Conservation (phyloP, 1,140 invertebrate species). For the Drosophila malerkotliana region DNA sequence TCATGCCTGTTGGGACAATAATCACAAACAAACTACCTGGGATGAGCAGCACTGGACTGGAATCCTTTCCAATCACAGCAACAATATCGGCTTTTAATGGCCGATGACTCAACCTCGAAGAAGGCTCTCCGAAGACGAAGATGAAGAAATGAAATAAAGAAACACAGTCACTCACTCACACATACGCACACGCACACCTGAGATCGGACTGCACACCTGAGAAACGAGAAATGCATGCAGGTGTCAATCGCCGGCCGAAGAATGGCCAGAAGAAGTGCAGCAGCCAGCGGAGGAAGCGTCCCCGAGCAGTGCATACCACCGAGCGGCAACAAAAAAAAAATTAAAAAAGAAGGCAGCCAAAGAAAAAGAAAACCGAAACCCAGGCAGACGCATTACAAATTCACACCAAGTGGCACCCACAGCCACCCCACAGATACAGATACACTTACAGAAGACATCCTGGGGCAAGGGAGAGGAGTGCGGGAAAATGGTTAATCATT, state of each 20-base stretch:
- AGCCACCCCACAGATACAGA: conserved; percentile 30
- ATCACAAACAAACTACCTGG: conserved; percentile 67
- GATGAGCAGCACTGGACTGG: conserved; percentile 62
- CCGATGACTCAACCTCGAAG: conserved; percentile 69
- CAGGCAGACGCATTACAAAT: conserved; percentile 76
- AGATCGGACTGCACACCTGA: conserved; percentile 70
- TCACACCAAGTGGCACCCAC: conserved; percentile 81
- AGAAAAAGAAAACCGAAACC: conserved; percentile 37
- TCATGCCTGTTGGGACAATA: conserved; percentile 49
- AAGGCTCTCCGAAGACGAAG: conserved; percentile 24
- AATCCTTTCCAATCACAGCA: conserved; percentile 74
- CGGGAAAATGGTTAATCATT: conserved; percentile 78
- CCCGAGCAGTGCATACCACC: conserved; percentile 35
- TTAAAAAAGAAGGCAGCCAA: conserved; percentile 26
- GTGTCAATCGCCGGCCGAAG: conserved; percentile 76
- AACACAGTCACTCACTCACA: conserved; percentile 25
- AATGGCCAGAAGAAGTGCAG: conserved; percentile 65
- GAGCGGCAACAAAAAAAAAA: conserved; percentile 16
- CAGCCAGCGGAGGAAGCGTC: conserved; percentile 36
- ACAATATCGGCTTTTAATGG: conserved; percentile 71
- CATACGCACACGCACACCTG: conserved; percentile 65
- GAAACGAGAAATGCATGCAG: conserved; percentile 82
- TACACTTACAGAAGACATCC: conserved; percentile 3
- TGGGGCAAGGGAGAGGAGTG: conserved; percentile 1
- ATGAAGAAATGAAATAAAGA: conserved; percentile 77